Conservation (phyloP, 2,113 vertebrate genomes). For the Enhydra lutris region DNA sequence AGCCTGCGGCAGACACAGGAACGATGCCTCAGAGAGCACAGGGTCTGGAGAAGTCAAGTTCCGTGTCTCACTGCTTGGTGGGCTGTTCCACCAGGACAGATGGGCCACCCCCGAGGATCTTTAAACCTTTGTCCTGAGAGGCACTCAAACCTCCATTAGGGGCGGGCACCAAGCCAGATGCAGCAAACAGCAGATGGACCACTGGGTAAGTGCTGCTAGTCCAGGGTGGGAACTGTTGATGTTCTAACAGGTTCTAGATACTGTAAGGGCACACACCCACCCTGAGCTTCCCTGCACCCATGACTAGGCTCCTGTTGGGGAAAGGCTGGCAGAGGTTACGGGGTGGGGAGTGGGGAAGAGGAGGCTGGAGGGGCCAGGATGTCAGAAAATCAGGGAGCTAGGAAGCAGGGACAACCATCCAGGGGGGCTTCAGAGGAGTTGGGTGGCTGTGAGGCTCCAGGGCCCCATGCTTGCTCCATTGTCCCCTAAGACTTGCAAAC, state of each 20-base stretch:
- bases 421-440: not conserved
- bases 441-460: not conserved
- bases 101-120: not conserved
- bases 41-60: not conserved
- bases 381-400: not conserved
- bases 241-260: not conserved
- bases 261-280: accelerated
- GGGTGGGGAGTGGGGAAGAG: not conserved
- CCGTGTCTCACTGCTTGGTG: not conserved
- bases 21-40: not conserved
- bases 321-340: not conserved
- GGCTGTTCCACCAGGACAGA: not conserved
- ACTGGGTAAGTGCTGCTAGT: not conserved
- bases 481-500: not conserved
- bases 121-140: not conserved
- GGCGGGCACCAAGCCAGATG: accelerated
- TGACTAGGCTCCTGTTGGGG: not conserved
- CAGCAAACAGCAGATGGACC: not conserved
- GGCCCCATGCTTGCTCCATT: not conserved
- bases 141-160: not conserved
- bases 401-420: not conserved
- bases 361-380: no score
- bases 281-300: not conserved
- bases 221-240: not conserved
- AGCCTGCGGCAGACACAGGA: not conserved